Evolutionary conservation across 2,888 invertebrate species (phyloP).

Genomic region (Lasiommata megera): DNA sequence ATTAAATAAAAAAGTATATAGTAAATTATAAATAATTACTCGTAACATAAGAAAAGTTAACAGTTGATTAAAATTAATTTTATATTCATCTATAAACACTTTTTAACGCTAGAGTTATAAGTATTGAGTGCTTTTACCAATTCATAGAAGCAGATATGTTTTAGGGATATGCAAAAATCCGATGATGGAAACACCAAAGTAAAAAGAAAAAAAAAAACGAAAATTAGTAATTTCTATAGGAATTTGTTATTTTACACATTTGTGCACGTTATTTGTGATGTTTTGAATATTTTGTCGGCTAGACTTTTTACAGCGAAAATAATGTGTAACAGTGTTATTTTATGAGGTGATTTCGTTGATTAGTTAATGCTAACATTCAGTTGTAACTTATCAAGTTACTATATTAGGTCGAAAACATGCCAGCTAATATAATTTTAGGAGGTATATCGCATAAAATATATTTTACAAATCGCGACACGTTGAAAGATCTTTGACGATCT

Average conservation of each 20-base stretch:
- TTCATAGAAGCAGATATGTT: constrained; percentile 76
- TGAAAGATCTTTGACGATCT: no score
- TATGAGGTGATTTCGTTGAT: no score
- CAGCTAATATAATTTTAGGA: no score
- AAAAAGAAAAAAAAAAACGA: neutral
- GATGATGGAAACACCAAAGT: neutral
- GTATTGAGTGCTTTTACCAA: constrained; percentile 36
- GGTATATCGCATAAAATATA: no score
- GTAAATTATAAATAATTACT: neutral
- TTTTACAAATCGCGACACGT: no score
- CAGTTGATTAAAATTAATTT: constrained; percentile 46
- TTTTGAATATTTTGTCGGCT: neutral
- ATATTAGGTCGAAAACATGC: no score
- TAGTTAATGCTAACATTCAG: no score
- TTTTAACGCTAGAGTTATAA: constrained; percentile 30
- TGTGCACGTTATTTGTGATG: constrained; percentile 29
- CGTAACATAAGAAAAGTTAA: constrained; percentile 16
- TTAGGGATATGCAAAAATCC: constrained; percentile 51
- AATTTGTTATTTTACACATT: neutral
- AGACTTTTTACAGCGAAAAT: neutral
- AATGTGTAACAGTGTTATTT: no score
- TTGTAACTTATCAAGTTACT: no score
- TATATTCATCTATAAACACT: constrained; percentile 36
- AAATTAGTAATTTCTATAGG: neutral
- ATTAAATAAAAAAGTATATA: constrained; percentile 13